A percentile compares a stretch with the other conserved stretches of the same genome.
These are phyloP conservation scores for Drosophila sulfurigaster DNA, from an alignment of 1,140 invertebrate species.

Conservation along the genomic window DNA sequence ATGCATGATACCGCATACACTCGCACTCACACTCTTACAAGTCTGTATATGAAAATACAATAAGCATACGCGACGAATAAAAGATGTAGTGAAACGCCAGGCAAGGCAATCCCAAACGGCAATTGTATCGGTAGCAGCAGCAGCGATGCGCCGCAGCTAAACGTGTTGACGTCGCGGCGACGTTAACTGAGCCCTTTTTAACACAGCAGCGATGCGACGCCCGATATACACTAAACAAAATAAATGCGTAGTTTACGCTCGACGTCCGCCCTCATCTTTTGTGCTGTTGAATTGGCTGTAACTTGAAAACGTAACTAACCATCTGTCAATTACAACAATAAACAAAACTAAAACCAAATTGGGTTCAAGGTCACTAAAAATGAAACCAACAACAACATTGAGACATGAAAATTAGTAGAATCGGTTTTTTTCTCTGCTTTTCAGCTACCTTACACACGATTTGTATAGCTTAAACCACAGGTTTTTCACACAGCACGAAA, in stretches of 20 bases:
- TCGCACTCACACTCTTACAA: constrained; percentile 1
- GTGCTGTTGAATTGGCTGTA: constrained; percentile 7
- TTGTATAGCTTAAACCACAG: constrained; percentile 58
- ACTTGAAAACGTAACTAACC: constrained; percentile 11
- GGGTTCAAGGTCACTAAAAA: constrained; percentile 76
- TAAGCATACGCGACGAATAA: constrained; percentile 54
- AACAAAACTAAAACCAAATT: constrained; percentile 49
- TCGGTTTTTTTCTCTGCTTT: constrained; percentile 31
- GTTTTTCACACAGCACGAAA: constrained; percentile 73
- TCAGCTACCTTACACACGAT: constrained; percentile 19
- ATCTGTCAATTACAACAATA: constrained; percentile 48
- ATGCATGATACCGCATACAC: constrained; percentile 45
- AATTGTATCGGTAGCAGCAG: constrained; percentile 32
- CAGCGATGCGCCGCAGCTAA: constrained; percentile 32
- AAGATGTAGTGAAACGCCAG: constrained; percentile 54
- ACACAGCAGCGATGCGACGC: constrained; percentile 22
- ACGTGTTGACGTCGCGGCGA: constrained; percentile 49
- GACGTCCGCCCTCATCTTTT: constrained; percentile 13
- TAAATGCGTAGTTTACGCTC: constrained; percentile 66
- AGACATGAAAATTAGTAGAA: constrained; percentile 63
- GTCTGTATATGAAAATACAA: constrained; percentile 43
- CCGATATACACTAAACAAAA: constrained; percentile 33
- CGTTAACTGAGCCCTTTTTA: constrained; percentile 35
- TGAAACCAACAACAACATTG: constrained; percentile 58
- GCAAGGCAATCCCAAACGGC: constrained; percentile 28